Evolutionary conservation across 2,888 invertebrate species (phyloP).

Genomic region (Marronus borbonicus): DNA sequence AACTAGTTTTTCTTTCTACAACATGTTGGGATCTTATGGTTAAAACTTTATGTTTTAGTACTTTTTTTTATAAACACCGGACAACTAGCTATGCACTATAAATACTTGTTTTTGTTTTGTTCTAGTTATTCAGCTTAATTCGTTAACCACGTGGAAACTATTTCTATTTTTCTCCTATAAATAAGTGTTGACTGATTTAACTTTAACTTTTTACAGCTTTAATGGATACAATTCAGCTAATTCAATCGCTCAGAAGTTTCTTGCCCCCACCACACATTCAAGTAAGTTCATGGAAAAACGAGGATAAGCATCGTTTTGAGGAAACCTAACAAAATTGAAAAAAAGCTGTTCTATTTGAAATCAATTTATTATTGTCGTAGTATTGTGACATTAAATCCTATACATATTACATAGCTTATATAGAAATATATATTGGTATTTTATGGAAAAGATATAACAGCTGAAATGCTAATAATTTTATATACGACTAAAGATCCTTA

Average conservation of each 20-base stretch:
- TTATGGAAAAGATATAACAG: slow-evolving; percentile 23
- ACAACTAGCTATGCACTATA: too few relatives aligned
- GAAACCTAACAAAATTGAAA: slow-evolving; percentile 63
- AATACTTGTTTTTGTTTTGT: too few relatives aligned
- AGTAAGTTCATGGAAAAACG: slow-evolving; percentile 92
- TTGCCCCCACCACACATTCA: slow-evolving; percentile 91
- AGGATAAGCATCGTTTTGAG: slow-evolving; percentile 78
- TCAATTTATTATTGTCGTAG: slow-evolving; percentile 28
- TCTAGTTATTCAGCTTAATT: too few relatives aligned
- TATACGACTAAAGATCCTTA: slow-evolving; percentile 56
- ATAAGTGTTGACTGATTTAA: not conserved
- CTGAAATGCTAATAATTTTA: slow-evolving; percentile 45
- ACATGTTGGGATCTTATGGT: too few relatives aligned
- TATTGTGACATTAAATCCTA: slow-evolving; percentile 26
- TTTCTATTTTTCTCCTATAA: not conserved
- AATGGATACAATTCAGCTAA: slow-evolving; percentile 89
- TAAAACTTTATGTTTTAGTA: too few relatives aligned
- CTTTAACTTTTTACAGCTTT: slow-evolving; percentile 75
- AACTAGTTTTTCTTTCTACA: too few relatives aligned
- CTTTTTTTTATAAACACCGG: too few relatives aligned
- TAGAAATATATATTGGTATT: slow-evolving; percentile 25
- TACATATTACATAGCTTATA: slow-evolving; percentile 29
- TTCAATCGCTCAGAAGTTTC: slow-evolving; percentile 88
- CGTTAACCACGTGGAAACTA: too few relatives aligned
- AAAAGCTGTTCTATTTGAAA: slow-evolving; percentile 15